Base-by-base conservation (phyloP, 1,140 invertebrate genomes). In the Ptiloglossa arizonensis region DNA sequence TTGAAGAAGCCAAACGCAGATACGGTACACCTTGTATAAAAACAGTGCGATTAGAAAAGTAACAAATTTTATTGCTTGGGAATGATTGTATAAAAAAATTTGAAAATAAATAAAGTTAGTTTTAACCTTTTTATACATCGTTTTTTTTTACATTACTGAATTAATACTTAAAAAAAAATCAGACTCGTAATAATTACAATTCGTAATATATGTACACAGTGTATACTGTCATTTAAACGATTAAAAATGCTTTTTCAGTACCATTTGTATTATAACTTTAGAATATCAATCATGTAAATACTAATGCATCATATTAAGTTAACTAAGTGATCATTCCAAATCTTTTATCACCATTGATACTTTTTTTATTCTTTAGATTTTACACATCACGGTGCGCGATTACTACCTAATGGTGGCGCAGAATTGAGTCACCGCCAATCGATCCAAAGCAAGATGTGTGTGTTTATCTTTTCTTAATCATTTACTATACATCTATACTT, bases 1-100 rank as follows among this genome's bases (percentile, higher is more conserved):
- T 98, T 13, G 93, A 94, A 77, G 96, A 99, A 93, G 98, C 97
- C 1, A 92, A 94, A 75, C 93, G 90, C 77, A 91, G 98, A 77
- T 97, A 96, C 91, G 98, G 98, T 0, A 94, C 93, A 84, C 94
- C 96, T 46, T 94, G 95, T 50, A 94, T 97, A 50, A 94, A 93
- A 85, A 93, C 93, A 22, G 90, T 92, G 29, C 73, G 86, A 74
- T 60, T 93, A 62, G 88, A 92, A 74, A 86, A 87, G 86, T 91
- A 75, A 89, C 44, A 19, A 27, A 74, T 5, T 17, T 29, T 32
- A 59, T 52, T n/a, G n/a, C 24, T 52, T 44, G 46, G 62, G 38
- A 56, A 73, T 69, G 13, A 66, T 5, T 77, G 74, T 77, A 69
- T n/a, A 24, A 1, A 24, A 44, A 15, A 48, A 59, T 57, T 50